phyloP scores from a whole-genome alignment of 2,797 vertebrate species.

The Amazona finschi region DNA sequence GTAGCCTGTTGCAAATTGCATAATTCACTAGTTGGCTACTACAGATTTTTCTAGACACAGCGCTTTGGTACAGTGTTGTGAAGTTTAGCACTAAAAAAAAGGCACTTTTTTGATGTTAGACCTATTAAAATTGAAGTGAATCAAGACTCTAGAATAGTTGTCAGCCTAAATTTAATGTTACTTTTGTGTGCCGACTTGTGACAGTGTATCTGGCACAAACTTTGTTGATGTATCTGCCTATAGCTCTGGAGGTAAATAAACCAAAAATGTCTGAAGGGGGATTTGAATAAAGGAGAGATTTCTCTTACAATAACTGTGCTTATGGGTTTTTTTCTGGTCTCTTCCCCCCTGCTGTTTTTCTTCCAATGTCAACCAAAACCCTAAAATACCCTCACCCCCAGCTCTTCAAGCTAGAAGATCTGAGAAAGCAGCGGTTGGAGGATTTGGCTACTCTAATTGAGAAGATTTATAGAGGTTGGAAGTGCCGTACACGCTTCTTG shows the following conservation, averaged over 20 bases:
- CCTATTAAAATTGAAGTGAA: background rate
- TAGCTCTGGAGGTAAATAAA: background rate
- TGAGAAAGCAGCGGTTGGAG: slow-evolving; percentile 87
- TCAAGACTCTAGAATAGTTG: background rate
- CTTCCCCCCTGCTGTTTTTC: background rate
- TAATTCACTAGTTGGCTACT: background rate
- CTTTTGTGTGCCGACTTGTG: fast-evolving
- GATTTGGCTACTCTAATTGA: slow-evolving; percentile 93
- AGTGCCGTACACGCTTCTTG: slow-evolving; percentile 88
- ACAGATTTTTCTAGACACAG: background rate
- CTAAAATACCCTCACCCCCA: slow-evolving; percentile 19
- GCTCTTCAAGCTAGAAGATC: slow-evolving; percentile 94
- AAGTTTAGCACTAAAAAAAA: background rate
- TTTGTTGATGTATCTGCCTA: background rate
- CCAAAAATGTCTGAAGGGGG: background rate
- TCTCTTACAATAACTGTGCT: background rate
- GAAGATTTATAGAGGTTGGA: slow-evolving; percentile 98
- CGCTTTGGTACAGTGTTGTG: background rate
- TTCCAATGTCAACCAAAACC: background rate
- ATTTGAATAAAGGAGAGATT: background rate
- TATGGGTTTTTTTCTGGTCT: background rate
- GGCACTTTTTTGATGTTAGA: background rate
- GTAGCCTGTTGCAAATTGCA: background rate
- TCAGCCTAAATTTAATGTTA: background rate
- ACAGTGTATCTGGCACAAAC: background rate